Evolutionary conservation across 2,888 invertebrate species (phyloP).

Genomic region (Machimus rusticus): DNA sequence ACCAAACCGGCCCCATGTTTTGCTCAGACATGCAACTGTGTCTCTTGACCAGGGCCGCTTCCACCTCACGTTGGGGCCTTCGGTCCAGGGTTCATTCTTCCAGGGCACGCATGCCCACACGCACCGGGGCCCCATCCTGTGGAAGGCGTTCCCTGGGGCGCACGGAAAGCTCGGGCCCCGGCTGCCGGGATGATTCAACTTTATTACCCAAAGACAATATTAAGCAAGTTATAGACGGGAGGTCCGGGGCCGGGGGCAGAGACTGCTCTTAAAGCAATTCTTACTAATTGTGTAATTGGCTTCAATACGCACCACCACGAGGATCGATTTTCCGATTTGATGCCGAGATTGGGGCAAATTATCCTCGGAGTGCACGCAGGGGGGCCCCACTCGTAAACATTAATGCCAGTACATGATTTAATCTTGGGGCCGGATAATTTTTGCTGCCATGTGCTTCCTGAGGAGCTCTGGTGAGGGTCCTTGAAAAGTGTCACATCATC

Average conservation of each 20-base stretch:
- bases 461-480: not conserved
- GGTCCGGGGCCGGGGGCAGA: not conserved
- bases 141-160: not conserved
- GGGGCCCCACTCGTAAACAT: not conserved
- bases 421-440: conserved; percentile 13
- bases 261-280: conserved; percentile 20
- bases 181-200: not conserved
- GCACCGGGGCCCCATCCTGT: not conserved
- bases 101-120: not conserved
- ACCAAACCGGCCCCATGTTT: not conserved
- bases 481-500: conserved; percentile 30
- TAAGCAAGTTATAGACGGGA: not conserved
- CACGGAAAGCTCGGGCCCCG: not conserved
- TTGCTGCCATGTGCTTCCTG: conserved; percentile 30
- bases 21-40: not conserved
- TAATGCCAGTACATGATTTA: conserved; percentile 26
- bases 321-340: conserved; percentile 14
- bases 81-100: not conserved
- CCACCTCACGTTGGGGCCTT: not conserved
- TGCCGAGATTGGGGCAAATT: not conserved
- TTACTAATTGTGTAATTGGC: conserved; percentile 33
- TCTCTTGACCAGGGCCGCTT: not conserved
- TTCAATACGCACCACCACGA: not conserved
- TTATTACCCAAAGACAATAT: conserved; percentile 19
- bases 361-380: not conserved